Evolutionary conservation across 2,797 vertebrate genomes (phyloP).

Genomic region (Phataginus tricuspis): DNA sequence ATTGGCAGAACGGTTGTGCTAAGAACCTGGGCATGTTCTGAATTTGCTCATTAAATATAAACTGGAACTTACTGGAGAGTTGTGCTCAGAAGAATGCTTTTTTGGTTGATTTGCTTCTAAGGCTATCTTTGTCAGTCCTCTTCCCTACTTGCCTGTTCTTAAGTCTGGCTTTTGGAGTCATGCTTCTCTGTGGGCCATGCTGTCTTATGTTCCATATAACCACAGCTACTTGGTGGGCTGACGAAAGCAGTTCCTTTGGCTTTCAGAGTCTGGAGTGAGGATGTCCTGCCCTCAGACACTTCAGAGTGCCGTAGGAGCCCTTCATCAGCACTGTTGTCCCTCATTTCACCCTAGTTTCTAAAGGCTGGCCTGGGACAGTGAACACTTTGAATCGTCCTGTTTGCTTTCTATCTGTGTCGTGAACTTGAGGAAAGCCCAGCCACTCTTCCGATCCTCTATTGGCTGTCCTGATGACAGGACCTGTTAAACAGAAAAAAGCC

Average conservation of each 20-base stretch:
- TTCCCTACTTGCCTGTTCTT: neutral
- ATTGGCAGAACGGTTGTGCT: neutral
- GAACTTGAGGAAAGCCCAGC: neutral
- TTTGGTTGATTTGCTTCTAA: neutral
- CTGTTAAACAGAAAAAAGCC: slow-evolving; percentile 30
- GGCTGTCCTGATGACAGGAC: neutral
- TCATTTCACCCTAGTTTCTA: neutral
- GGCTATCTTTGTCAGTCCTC: neutral
- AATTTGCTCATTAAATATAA: neutral
- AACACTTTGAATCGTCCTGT: neutral
- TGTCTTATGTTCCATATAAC: neutral
- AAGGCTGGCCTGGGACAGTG: neutral
- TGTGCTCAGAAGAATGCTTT: neutral
- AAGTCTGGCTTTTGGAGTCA: neutral
- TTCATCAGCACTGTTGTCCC: neutral
- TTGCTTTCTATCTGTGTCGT: neutral
- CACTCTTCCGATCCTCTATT: neutral
- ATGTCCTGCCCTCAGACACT: neutral
- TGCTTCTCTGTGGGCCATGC: neutral
- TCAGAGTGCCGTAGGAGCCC: neutral
- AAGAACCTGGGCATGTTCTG: neutral
- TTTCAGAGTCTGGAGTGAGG: neutral
- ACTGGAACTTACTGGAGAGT: neutral
- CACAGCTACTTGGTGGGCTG: neutral
- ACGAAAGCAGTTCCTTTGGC: neutral